phyloP scores from a whole-genome alignment of 2,113 vertebrate species.

The Grus americana region DNA sequence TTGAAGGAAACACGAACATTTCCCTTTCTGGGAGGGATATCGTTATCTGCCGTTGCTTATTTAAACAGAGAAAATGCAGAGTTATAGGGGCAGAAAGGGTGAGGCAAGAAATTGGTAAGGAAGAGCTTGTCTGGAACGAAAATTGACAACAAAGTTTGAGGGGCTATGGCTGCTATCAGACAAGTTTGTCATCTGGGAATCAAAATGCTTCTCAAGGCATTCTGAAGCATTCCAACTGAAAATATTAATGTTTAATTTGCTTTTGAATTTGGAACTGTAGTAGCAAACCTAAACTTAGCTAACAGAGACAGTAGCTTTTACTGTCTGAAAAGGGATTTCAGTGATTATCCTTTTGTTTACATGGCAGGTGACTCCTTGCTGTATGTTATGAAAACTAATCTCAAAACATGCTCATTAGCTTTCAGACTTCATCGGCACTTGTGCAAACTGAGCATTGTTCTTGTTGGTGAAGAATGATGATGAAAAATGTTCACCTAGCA shows the following conservation, averaged over 20 bases:
- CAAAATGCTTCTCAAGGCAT: neutral
- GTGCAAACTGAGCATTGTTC: neutral
- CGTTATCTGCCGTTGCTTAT: neutral
- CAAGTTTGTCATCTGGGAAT: neutral
- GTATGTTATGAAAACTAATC: neutral
- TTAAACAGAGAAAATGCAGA: neutral
- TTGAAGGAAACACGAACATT: neutral
- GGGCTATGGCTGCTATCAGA: neutral
- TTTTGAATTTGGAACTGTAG: neutral
- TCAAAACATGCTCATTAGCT: neutral
- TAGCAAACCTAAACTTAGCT: neutral
- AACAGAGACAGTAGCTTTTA: neutral
- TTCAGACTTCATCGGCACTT: neutral
- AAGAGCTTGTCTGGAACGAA: neutral
- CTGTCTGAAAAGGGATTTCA: neutral
- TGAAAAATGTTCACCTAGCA: neutral
- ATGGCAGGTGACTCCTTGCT: neutral
- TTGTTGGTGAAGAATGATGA: neutral
- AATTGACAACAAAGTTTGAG: neutral
- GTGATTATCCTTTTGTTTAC: neutral
- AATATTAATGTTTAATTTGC: neutral
- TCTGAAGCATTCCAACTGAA: neutral
- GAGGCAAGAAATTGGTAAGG: neutral
- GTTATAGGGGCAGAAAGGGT: neutral
- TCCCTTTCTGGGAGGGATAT: neutral